Conservation (phyloP, 2,797 vertebrate genomes). For the Bradypus variegatus region DNA sequence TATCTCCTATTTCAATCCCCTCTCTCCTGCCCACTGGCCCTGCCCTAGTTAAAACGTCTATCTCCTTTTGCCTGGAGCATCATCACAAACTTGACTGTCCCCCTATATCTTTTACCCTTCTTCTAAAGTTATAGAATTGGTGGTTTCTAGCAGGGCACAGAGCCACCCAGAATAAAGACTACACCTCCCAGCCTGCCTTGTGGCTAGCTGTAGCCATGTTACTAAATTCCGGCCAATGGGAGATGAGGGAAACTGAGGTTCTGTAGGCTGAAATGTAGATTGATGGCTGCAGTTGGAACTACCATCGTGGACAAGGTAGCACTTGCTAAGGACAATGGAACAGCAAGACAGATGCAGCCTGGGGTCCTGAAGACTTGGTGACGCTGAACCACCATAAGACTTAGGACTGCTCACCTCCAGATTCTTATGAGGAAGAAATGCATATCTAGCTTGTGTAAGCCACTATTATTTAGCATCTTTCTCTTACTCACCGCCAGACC, state of each 20-base stretch:
- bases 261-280: background rate
- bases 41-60: background rate
- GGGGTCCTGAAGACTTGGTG: background rate
- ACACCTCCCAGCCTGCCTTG: background rate
- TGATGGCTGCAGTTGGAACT: background rate
- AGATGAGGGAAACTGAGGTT: background rate
- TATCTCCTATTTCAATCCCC: background rate
- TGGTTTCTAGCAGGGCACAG: background rate
- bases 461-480: background rate
- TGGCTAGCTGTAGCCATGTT: background rate
- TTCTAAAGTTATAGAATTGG: background rate
- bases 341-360: background rate
- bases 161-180: background rate
- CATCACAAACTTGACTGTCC: background rate
- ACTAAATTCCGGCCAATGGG: background rate
- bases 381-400: background rate
- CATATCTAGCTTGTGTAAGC: background rate
- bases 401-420: background rate
- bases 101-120: background rate
- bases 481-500: slow-evolving; percentile 11
- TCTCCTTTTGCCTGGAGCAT: background rate
- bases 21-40: background rate
- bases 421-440: background rate
- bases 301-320: background rate
- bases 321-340: background rate